These are phyloP conservation scores for Crepidodera aurea DNA, from an alignment of 2,888 invertebrate species.

Conservation along the genomic window DNA sequence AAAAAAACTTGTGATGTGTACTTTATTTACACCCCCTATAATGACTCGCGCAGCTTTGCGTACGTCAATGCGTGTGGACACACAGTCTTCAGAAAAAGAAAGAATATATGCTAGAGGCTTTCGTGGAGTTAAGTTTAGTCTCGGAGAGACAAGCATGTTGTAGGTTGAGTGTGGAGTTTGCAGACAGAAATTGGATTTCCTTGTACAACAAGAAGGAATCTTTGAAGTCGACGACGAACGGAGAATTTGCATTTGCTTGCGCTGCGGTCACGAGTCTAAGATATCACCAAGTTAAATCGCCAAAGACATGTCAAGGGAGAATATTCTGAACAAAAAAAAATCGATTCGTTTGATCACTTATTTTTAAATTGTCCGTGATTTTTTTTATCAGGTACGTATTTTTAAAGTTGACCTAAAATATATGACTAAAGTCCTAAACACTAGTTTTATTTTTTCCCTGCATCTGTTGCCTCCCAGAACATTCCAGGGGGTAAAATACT, in stretches of 20 bases:
- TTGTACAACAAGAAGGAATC: slow-evolving; percentile 28
- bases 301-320: neutral
- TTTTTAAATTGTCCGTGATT: too few relatives aligned
- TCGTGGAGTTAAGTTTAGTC: slow-evolving; percentile 1
- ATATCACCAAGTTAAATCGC: slow-evolving; percentile 3
- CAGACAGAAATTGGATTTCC: slow-evolving; percentile 37
- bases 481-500: too few relatives aligned
- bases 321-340: neutral
- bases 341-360: too few relatives aligned
- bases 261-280: slow-evolving; percentile 25
- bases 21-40: too few relatives aligned
- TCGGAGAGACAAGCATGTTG: slow-evolving; percentile 16
- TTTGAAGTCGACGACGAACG: slow-evolving; percentile 33
- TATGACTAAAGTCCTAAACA: too few relatives aligned
- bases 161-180: slow-evolving; percentile 25
- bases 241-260: slow-evolving; percentile 35
- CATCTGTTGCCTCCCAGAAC: too few relatives aligned
- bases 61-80: neutral
- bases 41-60: too few relatives aligned
- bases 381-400: too few relatives aligned
- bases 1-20: too few relatives aligned
- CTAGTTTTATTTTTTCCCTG: too few relatives aligned
- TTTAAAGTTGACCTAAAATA: too few relatives aligned
- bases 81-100: neutral
- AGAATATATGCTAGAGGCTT: neutral